Evolutionary conservation across 2,888 invertebrate genomes (phyloP), one percentile per base, ranked within the genome.

Genomic region (Phytoseiulus persimilis): DNA sequence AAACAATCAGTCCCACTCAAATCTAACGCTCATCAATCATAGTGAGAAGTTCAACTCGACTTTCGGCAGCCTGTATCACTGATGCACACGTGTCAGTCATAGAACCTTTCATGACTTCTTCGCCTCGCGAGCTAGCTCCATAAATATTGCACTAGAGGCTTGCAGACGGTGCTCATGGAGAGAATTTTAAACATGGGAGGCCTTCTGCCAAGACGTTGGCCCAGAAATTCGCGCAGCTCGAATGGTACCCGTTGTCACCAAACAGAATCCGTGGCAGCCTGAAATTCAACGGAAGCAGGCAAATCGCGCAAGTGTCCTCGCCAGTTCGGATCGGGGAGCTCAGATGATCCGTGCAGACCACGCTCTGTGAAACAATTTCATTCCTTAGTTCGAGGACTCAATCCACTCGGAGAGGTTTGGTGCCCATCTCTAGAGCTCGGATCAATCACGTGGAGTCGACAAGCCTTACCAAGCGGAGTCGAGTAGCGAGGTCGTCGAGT

Each of bases 211-310:
- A 31, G 23, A 87, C 87, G 23, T 87, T 87, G 87, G 87, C 87
- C 87, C 87, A 87, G 14, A 87, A 87, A 31, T 87, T 87, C 32
- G 87, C 87, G 33, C 87, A 87, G n/a, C 39, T 87, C 45, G 87
- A 33, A 33, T 87, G 87, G 18, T 87, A 87, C 6, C 39, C 87
- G 33, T 87, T 33, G 32, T 87, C 87, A 9, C 87, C 87, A 23
- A 87, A 87, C 32, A 87, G 33, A 28, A 87, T n/a, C 39, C 31
- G 87, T 18, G 87, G 87, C 18, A 65, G 18, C 33, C 87, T 87
- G 9, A 87, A 87, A 31, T 28, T 45, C 33, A 87, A 33, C 11
- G 87, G 87, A n/a, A 87, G 33, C 18, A n/a, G 18, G 45, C 87
- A 87, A 28, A 87, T 45, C 14, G 87, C 87, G 39, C 87, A 87